Base-by-base conservation (phyloP, 2,113 vertebrate species). In the Pungitius pungitius region DNA sequence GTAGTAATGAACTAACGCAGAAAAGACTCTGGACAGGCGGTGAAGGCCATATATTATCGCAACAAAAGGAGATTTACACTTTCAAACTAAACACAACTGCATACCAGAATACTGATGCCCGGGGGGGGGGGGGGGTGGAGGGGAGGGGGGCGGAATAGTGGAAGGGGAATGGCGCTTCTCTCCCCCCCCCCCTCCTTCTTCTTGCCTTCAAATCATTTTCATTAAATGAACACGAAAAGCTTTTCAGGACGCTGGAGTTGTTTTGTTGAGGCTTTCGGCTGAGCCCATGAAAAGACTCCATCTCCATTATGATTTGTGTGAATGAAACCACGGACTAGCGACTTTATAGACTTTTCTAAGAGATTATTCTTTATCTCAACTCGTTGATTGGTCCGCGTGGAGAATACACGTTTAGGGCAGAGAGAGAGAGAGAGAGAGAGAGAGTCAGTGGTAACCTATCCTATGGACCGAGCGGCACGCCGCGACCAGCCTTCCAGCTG, bases 1-100 rank as follows among this genome's bases (percentile, higher is more conserved):
- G 96, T 96, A 97, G 96, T 98, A 99, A 99, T 99, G 97, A 98
- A 99, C 96, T 99, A 96, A 96, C 96, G 94, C 94, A 97, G 96
- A 98, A 93, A 97, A 96, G 97, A 95, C 96, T 95, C 93, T 93
- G 96, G 95, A 96, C 96, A 96, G 95, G 95, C 95, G 94, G 95
- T 94, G 95, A 97, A 96, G 95, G 96, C 96, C 95, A 96, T 98
- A 98, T 97, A 98, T 98, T 98, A 97, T 91, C 84, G 89, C 93
- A 88, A 98, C 96, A 97, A 98, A 97, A 91, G 88, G 96, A 96
- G 95, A 96, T 97, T 96, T 97, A 97, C 96, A 97, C 96, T 97
- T 96, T 98, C 95, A 96, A 97, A 96, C 96, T 96, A 96, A 97
- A 97, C 96, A 96, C 95, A 95, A 96, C 95, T 93, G 95, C 95